phyloP scores from a whole-genome alignment of 2,888 invertebrate species.

The Spilosoma lubricipeda region DNA sequence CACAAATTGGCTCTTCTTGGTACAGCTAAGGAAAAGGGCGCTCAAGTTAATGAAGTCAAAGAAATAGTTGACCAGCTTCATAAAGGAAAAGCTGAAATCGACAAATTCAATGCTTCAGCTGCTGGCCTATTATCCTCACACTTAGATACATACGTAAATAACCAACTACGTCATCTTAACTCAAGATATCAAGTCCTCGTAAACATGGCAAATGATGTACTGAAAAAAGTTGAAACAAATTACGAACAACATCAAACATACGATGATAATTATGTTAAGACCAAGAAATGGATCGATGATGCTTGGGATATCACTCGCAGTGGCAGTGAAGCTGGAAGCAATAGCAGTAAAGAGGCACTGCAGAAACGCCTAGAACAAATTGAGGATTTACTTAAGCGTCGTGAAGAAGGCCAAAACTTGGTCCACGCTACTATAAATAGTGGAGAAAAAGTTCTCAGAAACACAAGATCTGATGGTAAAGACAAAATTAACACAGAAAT shows the following conservation, averaged over 20 bases:
- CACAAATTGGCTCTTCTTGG: slow-evolving; percentile 94
- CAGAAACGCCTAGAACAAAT: slow-evolving; percentile 92
- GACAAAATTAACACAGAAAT: slow-evolving; percentile 95
- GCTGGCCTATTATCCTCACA: slow-evolving; percentile 92
- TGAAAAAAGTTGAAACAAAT: slow-evolving; percentile 96
- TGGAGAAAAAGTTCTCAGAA: slow-evolving; percentile 95
- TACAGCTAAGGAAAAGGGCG: slow-evolving; percentile 93
- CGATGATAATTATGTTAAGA: slow-evolving; percentile 90
- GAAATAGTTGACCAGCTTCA: slow-evolving; percentile 91
- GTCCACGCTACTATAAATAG: slow-evolving; percentile 95
- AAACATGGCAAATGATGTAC: slow-evolving; percentile 95
- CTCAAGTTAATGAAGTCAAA: slow-evolving; percentile 93
- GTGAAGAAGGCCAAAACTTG: slow-evolving; percentile 95
- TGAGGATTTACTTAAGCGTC: slow-evolving; percentile 91
- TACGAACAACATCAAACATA: slow-evolving; percentile 94
- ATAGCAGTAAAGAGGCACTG: slow-evolving; percentile 93
- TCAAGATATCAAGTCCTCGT: slow-evolving; percentile 95
- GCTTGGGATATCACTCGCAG: slow-evolving; percentile 93
- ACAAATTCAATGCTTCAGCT: slow-evolving; percentile 93
- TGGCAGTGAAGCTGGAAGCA: slow-evolving; percentile 92
- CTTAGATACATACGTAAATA: slow-evolving; percentile 94
- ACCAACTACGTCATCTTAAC: slow-evolving; percentile 94
- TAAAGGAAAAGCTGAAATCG: slow-evolving; percentile 93
- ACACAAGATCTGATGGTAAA: slow-evolving; percentile 95
- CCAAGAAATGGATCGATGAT: slow-evolving; percentile 94